Evolutionary conservation across 1,140 invertebrate species (phyloP).

Genomic region (Bombyx mandarina): DNA sequence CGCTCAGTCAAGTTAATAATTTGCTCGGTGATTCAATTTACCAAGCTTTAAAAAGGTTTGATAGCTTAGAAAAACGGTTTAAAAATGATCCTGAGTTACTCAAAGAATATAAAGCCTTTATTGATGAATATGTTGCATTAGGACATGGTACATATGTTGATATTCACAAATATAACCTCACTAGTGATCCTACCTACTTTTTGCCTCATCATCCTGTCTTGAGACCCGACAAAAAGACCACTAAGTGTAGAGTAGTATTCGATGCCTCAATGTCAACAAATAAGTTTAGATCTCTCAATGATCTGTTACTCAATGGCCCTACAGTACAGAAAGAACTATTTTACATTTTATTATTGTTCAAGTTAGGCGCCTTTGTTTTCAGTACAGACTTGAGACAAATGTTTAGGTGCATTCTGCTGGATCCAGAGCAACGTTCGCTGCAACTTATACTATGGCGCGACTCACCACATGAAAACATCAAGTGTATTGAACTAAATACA

Average conservation of each 20-base stretch:
- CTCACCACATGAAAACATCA: conserved; percentile 1
- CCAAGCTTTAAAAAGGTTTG: conserved; percentile 14
- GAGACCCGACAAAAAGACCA: conserved; percentile 10
- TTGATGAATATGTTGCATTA: conserved; percentile 13
- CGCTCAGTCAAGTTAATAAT: conserved; percentile 10
- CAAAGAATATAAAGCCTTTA: conserved; percentile 12
- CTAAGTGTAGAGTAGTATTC: conserved; percentile 11
- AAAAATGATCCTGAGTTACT: conserved; percentile 7
- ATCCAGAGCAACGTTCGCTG: conserved; percentile 7
- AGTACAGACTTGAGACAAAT: conserved; percentile 13
- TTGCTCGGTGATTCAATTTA: conserved; percentile 16
- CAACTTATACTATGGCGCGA: conserved; percentile 14
- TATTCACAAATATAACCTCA: conserved; percentile 10
- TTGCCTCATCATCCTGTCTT: conserved; percentile 16
- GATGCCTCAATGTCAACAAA: conserved; percentile 12
- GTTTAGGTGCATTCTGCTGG: conserved; percentile 12
- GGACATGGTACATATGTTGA: conserved; percentile 14
- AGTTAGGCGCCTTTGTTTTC: conserved; percentile 11
- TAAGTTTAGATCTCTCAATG: conserved; percentile 13
- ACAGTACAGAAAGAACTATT: conserved; percentile 17
- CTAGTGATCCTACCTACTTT: conserved; percentile 11
- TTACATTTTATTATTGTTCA: conserved; percentile 15
- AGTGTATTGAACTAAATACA: conserved; percentile 11
- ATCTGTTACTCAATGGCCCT: conserved; percentile 16
- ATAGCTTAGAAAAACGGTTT: conserved; percentile 16